Percentiles rank a stretch among this genome's conserved stretches.
These are phyloP conservation scores for Leptinotarsa undecemlineata DNA, from an alignment of 1,140 invertebrate genomes.

Conservation along the genomic window DNA sequence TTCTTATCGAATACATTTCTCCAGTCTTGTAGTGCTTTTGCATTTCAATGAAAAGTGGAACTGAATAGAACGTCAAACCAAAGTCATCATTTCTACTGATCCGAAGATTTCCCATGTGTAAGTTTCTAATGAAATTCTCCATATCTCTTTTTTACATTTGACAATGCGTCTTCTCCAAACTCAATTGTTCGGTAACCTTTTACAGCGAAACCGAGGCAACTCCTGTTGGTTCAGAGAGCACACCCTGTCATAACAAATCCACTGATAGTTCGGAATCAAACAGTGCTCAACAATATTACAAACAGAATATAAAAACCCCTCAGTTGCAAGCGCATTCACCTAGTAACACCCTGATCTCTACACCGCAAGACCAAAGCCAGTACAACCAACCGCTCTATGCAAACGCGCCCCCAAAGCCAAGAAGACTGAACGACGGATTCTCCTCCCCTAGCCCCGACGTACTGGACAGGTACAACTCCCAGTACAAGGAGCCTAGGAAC, in stretches of 20 bases:
- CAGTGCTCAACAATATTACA: constrained; percentile 46
- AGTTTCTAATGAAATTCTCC: too few species aligned
- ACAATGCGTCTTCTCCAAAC: too few species aligned
- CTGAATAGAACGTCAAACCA: too few species aligned
- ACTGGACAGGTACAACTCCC: constrained; percentile 47
- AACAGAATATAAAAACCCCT: constrained; percentile 50
- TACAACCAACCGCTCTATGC: constrained; percentile 76
- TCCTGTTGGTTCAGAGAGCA: background rate
- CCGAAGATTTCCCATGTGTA: too few species aligned
- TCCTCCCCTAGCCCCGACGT: constrained; percentile 71
- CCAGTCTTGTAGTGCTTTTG: too few species aligned
- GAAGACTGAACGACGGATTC: constrained; percentile 73
- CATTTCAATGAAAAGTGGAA: too few species aligned
- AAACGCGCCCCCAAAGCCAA: constrained; percentile 85
- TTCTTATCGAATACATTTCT: too few species aligned
- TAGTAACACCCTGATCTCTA: constrained; percentile 50
- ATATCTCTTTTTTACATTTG: too few species aligned
- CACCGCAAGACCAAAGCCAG: constrained; percentile 50
- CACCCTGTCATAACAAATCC: constrained; percentile 10
- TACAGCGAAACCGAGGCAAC: constrained; percentile 1
- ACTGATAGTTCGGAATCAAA: constrained; percentile 16
- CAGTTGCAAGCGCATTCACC: constrained; percentile 48
- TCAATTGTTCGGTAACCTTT: background rate
- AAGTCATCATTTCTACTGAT: too few species aligned
- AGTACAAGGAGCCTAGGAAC: constrained; percentile 27